These are phyloP conservation scores for Pedionomus torquatus DNA, from an alignment of 2,113 vertebrate species.

Conservation along the genomic window DNA sequence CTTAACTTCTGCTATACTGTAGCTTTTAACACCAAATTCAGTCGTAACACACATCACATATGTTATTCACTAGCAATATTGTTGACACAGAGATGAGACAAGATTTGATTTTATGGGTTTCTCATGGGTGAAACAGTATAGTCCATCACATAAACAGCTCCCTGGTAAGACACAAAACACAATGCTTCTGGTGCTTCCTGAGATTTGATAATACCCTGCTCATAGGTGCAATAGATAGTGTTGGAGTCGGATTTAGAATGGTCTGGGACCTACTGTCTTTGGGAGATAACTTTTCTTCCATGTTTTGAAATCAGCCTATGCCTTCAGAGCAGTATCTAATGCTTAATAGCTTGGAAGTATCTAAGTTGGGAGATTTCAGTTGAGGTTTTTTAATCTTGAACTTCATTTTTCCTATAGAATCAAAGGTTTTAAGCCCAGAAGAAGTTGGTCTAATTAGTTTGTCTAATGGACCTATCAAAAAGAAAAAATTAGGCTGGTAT, in stretches of 20 bases:
- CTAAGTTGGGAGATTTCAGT: background rate
- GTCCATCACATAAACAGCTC: background rate
- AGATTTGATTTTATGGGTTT: background rate
- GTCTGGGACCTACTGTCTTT: background rate
- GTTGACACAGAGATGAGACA: background rate
- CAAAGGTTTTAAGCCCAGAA: background rate
- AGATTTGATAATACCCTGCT: background rate
- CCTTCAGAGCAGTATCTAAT: background rate
- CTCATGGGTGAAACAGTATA: background rate
- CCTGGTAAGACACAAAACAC: background rate
- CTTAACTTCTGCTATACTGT: background rate
- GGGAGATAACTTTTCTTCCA: background rate
- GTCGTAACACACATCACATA: fast-evolving
- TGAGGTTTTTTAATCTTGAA: background rate
- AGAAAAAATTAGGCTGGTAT: background rate
- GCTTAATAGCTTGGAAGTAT: background rate
- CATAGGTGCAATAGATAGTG: background rate
- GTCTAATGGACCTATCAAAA: background rate
- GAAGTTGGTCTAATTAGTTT: background rate
- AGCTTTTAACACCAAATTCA: background rate
- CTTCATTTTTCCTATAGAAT: background rate
- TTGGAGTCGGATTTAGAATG: background rate
- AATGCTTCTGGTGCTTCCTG: background rate
- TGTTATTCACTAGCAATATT: background rate
- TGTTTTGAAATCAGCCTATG: background rate